A percentile compares a stretch with the other conserved stretches of the same genome.
Evolutionary conservation across 2,113 vertebrate genomes (phyloP).

Genomic region (Morone saxatilis): DNA sequence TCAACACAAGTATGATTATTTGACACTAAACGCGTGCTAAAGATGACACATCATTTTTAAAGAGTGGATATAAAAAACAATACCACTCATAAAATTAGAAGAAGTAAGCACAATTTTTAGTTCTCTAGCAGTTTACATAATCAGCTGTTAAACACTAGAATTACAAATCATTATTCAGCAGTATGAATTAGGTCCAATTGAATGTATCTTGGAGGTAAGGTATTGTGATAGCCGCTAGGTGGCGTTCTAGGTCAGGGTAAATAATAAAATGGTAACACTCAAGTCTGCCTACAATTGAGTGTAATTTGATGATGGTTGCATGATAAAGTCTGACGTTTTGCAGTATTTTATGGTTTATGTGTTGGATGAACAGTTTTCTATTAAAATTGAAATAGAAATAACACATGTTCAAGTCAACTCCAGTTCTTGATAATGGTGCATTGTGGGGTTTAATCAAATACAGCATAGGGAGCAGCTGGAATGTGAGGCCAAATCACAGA

Average conservation of each 20-base stretch:
- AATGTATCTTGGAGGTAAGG: slow-evolving; percentile 52
- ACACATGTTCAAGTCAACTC: slow-evolving; percentile 76
- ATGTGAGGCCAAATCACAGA: slow-evolving; percentile 63
- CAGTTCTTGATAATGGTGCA: slow-evolving; percentile 69
- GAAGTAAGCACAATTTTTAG: slow-evolving; percentile 26
- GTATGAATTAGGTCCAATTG: slow-evolving; percentile 21
- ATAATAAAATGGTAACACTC: slow-evolving; percentile 39
- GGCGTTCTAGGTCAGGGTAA: slow-evolving; percentile 78
- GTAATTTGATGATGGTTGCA: slow-evolving; percentile 75
- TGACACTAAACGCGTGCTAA: neutral
- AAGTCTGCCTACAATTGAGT: slow-evolving; percentile 56
- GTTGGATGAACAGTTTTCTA: slow-evolving; percentile 80
- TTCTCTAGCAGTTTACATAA: slow-evolving; percentile 25
- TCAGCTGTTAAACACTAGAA: slow-evolving; percentile 21
- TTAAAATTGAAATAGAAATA: slow-evolving; percentile 80
- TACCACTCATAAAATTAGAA: slow-evolving; percentile 6
- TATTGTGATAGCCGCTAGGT: slow-evolving; percentile 72
- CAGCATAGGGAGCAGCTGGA: slow-evolving; percentile 61
- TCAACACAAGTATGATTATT: neutral
- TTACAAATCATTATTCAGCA: slow-evolving; percentile 15
- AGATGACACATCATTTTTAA: slow-evolving; percentile 42
- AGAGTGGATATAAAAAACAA: slow-evolving; percentile 12
- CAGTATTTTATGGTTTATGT: slow-evolving; percentile 77
- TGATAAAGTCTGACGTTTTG: slow-evolving; percentile 74
- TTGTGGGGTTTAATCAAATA: slow-evolving; percentile 65